Conservation (phyloP, 2,888 invertebrate species). For the Xylota sylvarum region DNA sequence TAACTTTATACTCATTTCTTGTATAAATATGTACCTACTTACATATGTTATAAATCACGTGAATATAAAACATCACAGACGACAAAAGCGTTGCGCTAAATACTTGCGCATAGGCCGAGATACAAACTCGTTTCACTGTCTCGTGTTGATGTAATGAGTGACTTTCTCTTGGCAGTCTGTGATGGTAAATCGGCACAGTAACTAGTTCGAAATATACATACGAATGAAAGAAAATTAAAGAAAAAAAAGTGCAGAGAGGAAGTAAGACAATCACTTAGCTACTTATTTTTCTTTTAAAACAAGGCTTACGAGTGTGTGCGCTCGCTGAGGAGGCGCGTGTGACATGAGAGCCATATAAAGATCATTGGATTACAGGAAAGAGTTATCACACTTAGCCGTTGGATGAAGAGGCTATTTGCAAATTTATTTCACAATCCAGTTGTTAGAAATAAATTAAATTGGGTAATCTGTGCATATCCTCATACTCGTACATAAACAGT, state of each 20-base stretch:
- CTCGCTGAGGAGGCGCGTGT: conserved; percentile 4
- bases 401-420: conserved; percentile 15
- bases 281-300: conserved; percentile 27
- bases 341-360: conserved; percentile 32
- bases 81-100: conserved; percentile 73
- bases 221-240: neutral
- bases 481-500: no score
- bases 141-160: conserved; percentile 75
- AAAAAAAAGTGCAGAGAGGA: conserved; percentile 30
- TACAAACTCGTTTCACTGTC: conserved; percentile 70
- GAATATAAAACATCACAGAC: conserved; percentile 25
- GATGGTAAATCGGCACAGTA: conserved; percentile 58
- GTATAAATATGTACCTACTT: neutral
- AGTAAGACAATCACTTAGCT: conserved; percentile 54
- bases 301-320: neutral
- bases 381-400: conserved; percentile 17
- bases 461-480: neutral
- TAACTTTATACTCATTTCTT: neutral
- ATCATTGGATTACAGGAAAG: conserved; percentile 57
- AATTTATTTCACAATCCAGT: neutral
- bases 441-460: neutral
- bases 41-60: conserved; percentile 28
- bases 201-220: conserved; percentile 27
- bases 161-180: conserved; percentile 68
- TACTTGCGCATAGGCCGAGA: conserved; percentile 58